Conservation (phyloP, 2,888 invertebrate genomes). For the Ormyrus thymus region DNA sequence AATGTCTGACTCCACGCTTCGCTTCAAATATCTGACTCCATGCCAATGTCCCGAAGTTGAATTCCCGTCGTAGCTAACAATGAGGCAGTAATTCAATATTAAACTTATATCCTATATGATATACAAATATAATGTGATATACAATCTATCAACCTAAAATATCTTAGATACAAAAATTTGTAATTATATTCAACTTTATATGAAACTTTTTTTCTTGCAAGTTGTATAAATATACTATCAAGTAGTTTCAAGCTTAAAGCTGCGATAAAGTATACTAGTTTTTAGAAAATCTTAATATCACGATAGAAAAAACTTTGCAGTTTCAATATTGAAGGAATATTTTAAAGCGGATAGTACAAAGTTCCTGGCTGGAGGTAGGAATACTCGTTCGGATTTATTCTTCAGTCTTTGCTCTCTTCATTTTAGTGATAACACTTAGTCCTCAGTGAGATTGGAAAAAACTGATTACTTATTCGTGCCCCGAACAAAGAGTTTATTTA, state of each 20-base stretch:
- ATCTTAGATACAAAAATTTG: no score
- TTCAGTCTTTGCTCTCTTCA: background rate
- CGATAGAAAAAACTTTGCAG: background rate
- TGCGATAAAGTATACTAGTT: no score
- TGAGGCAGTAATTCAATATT: conserved; percentile 22
- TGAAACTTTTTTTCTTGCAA: no score
- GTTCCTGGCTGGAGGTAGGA: background rate
- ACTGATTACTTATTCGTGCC: background rate
- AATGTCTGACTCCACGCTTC: background rate
- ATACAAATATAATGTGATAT: no score
- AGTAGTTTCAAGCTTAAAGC: no score
- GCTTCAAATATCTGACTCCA: background rate
- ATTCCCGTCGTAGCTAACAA: conserved; percentile 8
- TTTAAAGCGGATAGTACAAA: conserved; percentile 22
- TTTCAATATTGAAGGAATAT: conserved; percentile 1
- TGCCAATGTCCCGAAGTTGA: background rate
- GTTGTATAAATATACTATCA: no score
- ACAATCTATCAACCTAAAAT: no score
- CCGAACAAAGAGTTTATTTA: conserved; percentile 1
- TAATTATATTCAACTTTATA: no score
- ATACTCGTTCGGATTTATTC: background rate
- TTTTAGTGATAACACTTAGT: conserved; percentile 2
- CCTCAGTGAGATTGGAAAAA: background rate
- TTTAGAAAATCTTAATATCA: background rate
- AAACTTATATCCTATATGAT: background rate